phyloP scores from a whole-genome alignment of 2,797 vertebrate species.

The Apogon hyalosoma region DNA sequence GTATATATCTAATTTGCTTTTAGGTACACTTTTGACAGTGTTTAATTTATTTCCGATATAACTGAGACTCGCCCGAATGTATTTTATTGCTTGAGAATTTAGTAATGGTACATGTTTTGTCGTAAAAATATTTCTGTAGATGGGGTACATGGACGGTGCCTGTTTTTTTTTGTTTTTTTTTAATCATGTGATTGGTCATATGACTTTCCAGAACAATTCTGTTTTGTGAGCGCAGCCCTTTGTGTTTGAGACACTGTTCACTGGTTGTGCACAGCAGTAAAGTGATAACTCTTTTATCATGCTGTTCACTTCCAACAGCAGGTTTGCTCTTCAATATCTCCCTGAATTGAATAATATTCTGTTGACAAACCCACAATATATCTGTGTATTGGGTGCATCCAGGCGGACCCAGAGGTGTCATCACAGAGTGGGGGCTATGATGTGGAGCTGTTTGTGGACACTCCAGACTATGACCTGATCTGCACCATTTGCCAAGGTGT shows the following conservation, averaged over 20 bases:
- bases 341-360: background rate
- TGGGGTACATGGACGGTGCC: background rate
- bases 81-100: background rate
- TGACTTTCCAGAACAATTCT: constrained; percentile 77
- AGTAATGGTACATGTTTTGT: background rate
- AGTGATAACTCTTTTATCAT: background rate
- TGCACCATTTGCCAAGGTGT: constrained; percentile 92
- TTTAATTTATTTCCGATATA: background rate
- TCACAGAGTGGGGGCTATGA: constrained; percentile 89
- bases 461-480: constrained; percentile 88
- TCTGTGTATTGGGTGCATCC: constrained; percentile 12
- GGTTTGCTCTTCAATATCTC: background rate
- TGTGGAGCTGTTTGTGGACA: constrained; percentile 87
- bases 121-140: background rate
- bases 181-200: constrained; percentile 65
- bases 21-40: background rate
- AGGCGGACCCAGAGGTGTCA: constrained; percentile 76
- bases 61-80: background rate
- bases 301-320: background rate
- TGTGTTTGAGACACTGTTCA: constrained; percentile 44
- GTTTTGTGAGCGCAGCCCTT: constrained; percentile 62
- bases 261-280: constrained; percentile 17
- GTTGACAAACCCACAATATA: constrained; percentile 9
- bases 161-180: constrained; percentile 52
- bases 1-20: no score